Conservation (phyloP, 2,888 invertebrate species). For the Amiota mariae region DNA sequence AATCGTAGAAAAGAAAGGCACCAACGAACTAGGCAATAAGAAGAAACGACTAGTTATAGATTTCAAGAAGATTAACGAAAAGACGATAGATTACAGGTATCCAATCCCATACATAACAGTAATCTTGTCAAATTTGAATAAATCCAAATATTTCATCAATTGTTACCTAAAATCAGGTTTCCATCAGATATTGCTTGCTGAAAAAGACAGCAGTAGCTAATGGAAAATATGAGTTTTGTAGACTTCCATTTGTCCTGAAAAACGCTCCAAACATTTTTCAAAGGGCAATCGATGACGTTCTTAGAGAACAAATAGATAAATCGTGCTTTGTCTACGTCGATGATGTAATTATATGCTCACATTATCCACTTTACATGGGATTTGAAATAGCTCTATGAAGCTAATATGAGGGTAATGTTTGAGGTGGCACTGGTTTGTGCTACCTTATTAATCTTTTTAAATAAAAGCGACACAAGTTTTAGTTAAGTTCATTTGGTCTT, state of each 20-base stretch:
- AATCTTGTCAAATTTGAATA: constrained; percentile 67
- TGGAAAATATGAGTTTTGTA: too few species aligned
- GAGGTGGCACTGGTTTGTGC: too few species aligned
- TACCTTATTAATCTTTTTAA: too few species aligned
- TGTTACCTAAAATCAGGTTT: constrained; percentile 59
- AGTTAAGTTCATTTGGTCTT: too few species aligned
- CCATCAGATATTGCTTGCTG: too few species aligned
- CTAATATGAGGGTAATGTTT: constrained; percentile 23
- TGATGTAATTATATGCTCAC: constrained; percentile 51
- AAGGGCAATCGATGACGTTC: too few species aligned
- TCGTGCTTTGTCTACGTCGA: constrained; percentile 52
- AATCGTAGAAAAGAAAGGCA: too few species aligned
- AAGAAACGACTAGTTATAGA: constrained; percentile 68
- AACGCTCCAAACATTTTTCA: too few species aligned
- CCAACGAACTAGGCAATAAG: too few species aligned
- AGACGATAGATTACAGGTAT: constrained; percentile 64
- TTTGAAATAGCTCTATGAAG: background rate
- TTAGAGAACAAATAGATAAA: background rate
- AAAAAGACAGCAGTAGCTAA: too few species aligned
- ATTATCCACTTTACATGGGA: background rate
- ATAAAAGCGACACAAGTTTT: too few species aligned
- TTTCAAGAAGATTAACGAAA: constrained; percentile 68
- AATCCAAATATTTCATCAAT: constrained; percentile 65
- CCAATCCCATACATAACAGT: constrained; percentile 67
- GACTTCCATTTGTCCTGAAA: too few species aligned